Base-by-base conservation (phyloP, 1,140 invertebrate species). In the Diorhabda sublineata region DNA sequence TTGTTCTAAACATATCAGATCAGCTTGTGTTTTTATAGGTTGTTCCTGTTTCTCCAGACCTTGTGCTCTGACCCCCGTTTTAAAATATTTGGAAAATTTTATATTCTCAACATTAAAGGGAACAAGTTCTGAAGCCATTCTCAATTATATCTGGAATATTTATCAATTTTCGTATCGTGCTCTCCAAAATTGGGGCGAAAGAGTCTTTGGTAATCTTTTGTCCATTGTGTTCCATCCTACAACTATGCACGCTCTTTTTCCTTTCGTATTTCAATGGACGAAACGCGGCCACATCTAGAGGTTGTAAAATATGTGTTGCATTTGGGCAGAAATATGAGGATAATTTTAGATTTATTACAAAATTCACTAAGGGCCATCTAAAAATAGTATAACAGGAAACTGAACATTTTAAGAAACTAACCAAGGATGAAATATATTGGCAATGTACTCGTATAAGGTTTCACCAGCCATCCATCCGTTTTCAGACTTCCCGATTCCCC, bases 401-500 rank as follows among this genome's bases (percentile, higher is more conserved):
- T 72, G 7, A 45, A 81, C 78, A 11, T 77, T 71, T 41, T 75
- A 70, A 58, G 75, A 63, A 47, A 68, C 58, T 11, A 81, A 60
- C 67, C 73, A 78, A 26, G 75, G 76, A 69, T 78, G 67, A 66
- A 82, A 78, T 11, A 78, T 68, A 72, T 81, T 78, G 9, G 72
- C 70, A 56, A 82, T 75, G 67, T 78, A 83, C 70, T 83, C 80
- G 70, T 74, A 82, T 73, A 82, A 82, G 2, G 69, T 66, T 70
- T 73, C 75, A 42, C 62, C 61, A 42, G 66, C 81, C 81, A 81
- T 82, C 81, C 81, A 83, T 3, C 82, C 79, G 61, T 58, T 76
- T n/a, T 81, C 77, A 64, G 75, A 76, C 45, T 67, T 62, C 47
- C 81, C 80, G 7, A 82, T 64, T 4, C 74, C 77, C 78, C 81